Conservation (phyloP, 2,888 invertebrate species). For the Cryptosula pallasiana region DNA sequence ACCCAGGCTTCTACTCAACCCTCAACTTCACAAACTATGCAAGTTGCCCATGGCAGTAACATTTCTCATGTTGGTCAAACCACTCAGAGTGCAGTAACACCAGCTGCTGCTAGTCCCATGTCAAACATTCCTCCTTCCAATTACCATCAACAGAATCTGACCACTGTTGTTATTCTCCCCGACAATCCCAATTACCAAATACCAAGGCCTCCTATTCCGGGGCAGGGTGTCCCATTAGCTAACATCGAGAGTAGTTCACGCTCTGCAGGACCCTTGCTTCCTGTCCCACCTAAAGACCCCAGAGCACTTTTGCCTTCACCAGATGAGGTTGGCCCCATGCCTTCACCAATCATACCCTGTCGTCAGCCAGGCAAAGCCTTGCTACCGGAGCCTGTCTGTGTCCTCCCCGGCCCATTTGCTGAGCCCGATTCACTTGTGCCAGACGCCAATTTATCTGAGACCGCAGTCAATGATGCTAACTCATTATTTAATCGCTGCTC, state of each 20-base stretch:
- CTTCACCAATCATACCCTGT: conserved; percentile 9
- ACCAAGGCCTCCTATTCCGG: conserved; percentile 12
- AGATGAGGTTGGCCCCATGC: not conserved
- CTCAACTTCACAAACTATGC: not conserved
- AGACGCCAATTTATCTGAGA: not conserved
- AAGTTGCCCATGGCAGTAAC: not conserved
- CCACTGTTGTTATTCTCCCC: not conserved
- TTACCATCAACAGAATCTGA: not conserved
- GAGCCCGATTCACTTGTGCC: not conserved
- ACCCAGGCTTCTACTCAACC: not conserved
- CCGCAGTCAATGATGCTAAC: not conserved
- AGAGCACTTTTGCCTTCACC: conserved; percentile 5
- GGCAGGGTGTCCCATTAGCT: not conserved
- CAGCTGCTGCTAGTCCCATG: not conserved
- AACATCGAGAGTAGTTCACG: not conserved
- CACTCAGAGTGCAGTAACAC: not conserved
- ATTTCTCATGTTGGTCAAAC: not conserved
- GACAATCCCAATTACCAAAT: not conserved
- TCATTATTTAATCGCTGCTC: not conserved
- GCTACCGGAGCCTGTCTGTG: not conserved
- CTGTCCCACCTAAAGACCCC: not conserved
- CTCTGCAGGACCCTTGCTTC: not conserved
- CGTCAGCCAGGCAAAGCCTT: not conserved
- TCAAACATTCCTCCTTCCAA: not conserved
- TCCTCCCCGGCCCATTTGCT: not conserved